Conservation (phyloP, 2,888 invertebrate genomes). For the Monochamus alternatus region DNA sequence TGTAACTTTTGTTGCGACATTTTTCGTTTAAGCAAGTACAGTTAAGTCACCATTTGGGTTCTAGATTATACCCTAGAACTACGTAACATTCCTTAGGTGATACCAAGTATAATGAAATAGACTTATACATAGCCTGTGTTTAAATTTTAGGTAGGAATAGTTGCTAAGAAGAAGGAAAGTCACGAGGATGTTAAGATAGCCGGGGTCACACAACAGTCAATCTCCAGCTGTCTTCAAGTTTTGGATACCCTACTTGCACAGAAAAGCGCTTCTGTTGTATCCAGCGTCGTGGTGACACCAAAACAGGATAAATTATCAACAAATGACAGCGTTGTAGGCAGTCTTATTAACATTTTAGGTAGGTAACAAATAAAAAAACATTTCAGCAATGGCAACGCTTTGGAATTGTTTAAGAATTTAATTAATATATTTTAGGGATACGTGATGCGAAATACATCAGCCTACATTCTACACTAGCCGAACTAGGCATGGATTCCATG, state of each 20-base stretch:
- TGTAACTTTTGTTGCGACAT: too few relatives aligned
- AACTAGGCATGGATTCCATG: slow-evolving; percentile 96
- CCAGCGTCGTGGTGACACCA: slow-evolving; percentile 90
- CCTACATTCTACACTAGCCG: slow-evolving; percentile 83
- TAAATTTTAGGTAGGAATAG: slow-evolving; percentile 74
- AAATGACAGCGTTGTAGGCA: slow-evolving; percentile 80
- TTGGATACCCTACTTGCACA: slow-evolving; percentile 82
- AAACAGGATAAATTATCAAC: slow-evolving; percentile 78
- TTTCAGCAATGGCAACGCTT: background rate
- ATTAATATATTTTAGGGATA: background rate
- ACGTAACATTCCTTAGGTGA: too few relatives aligned
- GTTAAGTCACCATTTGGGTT: too few relatives aligned
- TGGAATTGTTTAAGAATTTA: background rate
- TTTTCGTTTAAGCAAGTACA: too few relatives aligned
- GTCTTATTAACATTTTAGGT: slow-evolving; percentile 77
- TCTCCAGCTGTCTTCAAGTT: slow-evolving; percentile 76
- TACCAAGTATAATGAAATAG: too few relatives aligned
- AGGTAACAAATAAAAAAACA: slow-evolving; percentile 4
- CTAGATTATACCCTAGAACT: background rate
- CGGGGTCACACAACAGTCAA: slow-evolving; percentile 80
- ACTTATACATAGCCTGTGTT: too few relatives aligned
- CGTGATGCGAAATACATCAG: slow-evolving; percentile 79
- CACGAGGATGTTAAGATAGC: slow-evolving; percentile 69
- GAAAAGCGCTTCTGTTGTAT: slow-evolving; percentile 76
- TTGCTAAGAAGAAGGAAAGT: slow-evolving; percentile 74